Evolutionary conservation across 2,888 invertebrate genomes (phyloP).

Genomic region (Hesperia comma): DNA sequence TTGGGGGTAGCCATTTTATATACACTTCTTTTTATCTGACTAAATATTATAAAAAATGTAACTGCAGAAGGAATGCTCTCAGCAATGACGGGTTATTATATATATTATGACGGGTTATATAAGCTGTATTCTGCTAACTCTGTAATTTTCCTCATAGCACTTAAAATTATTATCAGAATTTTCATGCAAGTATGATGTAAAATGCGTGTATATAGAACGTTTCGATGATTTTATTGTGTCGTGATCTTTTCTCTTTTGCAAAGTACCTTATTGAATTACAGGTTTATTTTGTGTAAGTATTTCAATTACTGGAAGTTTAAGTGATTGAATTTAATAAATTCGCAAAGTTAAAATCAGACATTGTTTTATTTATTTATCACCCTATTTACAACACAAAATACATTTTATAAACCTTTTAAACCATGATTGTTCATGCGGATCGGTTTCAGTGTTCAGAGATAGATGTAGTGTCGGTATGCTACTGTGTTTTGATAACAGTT

Average conservation of each 20-base stretch:
- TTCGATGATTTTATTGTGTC: conserved; percentile 60
- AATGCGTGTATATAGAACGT: conserved; percentile 59
- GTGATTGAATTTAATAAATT: conserved; percentile 84
- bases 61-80: not conserved
- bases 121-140: conserved; percentile 10
- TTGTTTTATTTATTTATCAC: conserved; percentile 61
- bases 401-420: conserved; percentile 55
- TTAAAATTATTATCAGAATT: conserved; percentile 33
- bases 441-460: conserved; percentile 52
- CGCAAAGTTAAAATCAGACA: conserved; percentile 62
- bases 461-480: conserved; percentile 57
- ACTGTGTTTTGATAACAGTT: conserved; percentile 21
- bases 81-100: not conserved
- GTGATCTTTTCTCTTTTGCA: conserved; percentile 62
- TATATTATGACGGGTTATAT: too few species aligned
- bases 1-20: conserved; percentile 45
- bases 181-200: conserved; percentile 50
- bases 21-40: conserved; percentile 40
- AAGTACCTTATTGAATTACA: conserved; percentile 69
- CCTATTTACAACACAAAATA: conserved; percentile 62
- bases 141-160: conserved; percentile 40
- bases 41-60: not conserved
- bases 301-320: conserved; percentile 79
- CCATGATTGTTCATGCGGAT: conserved; percentile 55
- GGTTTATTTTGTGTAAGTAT: conserved; percentile 74